phyloP scores from a whole-genome alignment of 1,140 invertebrate genomes.

The Plutomurus gul region DNA sequence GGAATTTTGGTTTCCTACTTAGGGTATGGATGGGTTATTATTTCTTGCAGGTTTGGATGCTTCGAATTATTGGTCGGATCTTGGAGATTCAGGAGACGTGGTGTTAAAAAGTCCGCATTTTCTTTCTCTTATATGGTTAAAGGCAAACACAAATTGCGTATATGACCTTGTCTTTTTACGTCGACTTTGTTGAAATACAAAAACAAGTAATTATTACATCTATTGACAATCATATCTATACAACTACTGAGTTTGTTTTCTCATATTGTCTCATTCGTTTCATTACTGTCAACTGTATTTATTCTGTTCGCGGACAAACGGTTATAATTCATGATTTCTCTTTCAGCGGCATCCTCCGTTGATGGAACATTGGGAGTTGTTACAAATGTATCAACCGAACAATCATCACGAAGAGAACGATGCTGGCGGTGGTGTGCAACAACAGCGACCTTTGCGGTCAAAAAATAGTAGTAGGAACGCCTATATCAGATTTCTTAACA shows the following conservation, averaged over 20 bases:
- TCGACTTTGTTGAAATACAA: background rate
- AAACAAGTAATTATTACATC: background rate
- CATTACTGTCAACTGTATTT: no score
- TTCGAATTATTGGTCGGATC: no score
- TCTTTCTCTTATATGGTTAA: background rate
- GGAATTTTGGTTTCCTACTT: no score
- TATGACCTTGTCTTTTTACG: background rate
- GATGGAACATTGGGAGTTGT: background rate
- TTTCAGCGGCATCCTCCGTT: background rate
- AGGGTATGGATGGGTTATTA: no score
- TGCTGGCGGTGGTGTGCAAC: background rate
- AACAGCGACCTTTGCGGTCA: background rate
- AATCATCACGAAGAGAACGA: background rate
- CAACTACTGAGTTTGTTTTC: background rate
- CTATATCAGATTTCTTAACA: constrained; percentile 72
- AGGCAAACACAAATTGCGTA: background rate
- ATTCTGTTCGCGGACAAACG: no score
- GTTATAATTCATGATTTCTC: background rate
- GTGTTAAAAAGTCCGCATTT: no score
- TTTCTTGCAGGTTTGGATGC: no score
- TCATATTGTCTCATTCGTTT: background rate
- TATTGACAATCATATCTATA: background rate
- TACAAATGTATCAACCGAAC: background rate
- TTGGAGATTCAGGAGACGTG: no score
- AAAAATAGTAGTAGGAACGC: constrained; percentile 56